A percentile compares a stretch with the other conserved stretches of the same genome.
phyloP scores from a whole-genome alignment of 2,888 invertebrate genomes.

The Sipha maydis region DNA sequence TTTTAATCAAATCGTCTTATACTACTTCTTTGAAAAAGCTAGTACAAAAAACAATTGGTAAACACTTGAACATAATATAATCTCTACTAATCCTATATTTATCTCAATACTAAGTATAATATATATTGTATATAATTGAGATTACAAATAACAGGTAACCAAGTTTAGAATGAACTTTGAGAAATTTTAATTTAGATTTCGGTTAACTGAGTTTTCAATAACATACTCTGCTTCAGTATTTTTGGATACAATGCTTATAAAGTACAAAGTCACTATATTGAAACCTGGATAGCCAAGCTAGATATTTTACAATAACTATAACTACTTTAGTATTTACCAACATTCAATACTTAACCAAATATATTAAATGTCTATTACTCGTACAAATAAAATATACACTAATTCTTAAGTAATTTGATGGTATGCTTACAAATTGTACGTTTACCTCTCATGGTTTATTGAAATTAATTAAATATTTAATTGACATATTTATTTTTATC shows the following conservation, averaged over 20 bases:
- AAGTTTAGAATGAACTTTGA: not conserved
- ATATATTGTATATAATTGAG: not conserved
- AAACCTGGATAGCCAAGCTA: not conserved
- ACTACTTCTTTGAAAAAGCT: not conserved
- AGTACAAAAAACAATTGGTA: not conserved
- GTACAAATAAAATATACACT: too few relatives aligned
- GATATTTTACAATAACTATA: too few relatives aligned
- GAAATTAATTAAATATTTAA: too few relatives aligned
- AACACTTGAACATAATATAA: not conserved
- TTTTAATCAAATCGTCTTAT: not conserved
- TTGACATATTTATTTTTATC: too few relatives aligned
- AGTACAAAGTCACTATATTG: not conserved
- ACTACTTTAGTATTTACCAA: too few relatives aligned
- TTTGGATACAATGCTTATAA: not conserved
- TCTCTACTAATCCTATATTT: not conserved
- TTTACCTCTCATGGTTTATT: too few relatives aligned
- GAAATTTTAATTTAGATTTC: not conserved
- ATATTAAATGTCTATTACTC: too few relatives aligned
- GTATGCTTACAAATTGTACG: too few relatives aligned
- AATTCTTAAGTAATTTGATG: too few relatives aligned
- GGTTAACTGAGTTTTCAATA: not conserved
- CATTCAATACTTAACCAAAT: too few relatives aligned
- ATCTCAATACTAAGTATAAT: not conserved
- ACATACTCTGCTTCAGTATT: not conserved
- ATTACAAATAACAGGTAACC: not conserved